Evolutionary conservation across 2,888 invertebrate species (phyloP).

Genomic region (Drosophila nr. perissopoda): DNA sequence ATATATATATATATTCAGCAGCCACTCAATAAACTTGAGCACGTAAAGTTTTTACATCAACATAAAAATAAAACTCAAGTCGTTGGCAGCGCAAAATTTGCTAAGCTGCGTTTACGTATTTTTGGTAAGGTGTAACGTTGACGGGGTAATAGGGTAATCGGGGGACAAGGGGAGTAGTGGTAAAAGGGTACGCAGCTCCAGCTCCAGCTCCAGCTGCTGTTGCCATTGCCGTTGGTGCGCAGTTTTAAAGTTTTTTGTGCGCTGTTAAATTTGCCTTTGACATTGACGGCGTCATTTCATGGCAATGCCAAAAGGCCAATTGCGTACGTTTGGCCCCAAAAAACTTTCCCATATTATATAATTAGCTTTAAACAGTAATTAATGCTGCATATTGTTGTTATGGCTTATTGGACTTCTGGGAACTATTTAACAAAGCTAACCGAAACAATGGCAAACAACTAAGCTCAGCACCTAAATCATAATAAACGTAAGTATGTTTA

Average conservation of each 20-base stretch:
- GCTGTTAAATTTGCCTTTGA: constrained; percentile 47
- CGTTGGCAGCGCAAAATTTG: constrained; percentile 65
- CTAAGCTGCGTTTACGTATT: constrained; percentile 67
- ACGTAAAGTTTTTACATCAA: constrained; percentile 70
- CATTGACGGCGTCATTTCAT: constrained; percentile 46
- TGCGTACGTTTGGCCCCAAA: constrained; percentile 17
- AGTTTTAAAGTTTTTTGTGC: constrained; percentile 45
- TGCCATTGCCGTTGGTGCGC: constrained; percentile 4
- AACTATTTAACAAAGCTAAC: constrained; percentile 13
- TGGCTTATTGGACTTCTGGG: constrained; percentile 22
- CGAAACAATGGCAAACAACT: constrained; percentile 5
- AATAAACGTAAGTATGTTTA: constrained; percentile 12
- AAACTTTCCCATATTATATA: constrained; percentile 44
- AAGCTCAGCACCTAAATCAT: constrained; percentile 13
- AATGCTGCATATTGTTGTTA: constrained; percentile 44
- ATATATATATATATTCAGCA: constrained; percentile 29
- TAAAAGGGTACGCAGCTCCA: constrained; percentile 26
- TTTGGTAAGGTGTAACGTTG: constrained; percentile 29
- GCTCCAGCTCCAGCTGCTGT: constrained; percentile 16
- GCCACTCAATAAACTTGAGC: constrained; percentile 69
- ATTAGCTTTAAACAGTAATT: constrained; percentile 58
- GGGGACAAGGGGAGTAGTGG: neutral
- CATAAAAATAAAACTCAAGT: constrained; percentile 71
- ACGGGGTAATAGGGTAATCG: neutral
- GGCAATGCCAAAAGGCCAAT: constrained; percentile 37